phyloP scores from a whole-genome alignment of 1,140 invertebrate genomes.

The Chelonus insularis region DNA sequence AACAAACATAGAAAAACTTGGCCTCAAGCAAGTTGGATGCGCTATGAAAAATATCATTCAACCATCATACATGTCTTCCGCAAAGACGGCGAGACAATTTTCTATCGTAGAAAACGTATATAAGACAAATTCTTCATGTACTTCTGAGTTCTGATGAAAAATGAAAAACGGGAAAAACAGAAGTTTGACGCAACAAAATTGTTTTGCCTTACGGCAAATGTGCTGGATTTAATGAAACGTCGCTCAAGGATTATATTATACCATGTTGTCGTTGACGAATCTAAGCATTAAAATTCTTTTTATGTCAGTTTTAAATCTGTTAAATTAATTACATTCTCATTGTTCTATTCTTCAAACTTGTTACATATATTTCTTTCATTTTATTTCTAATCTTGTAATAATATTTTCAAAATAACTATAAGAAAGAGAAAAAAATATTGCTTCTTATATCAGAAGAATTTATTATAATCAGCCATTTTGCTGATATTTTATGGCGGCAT shows the following conservation, averaged over 20 bases:
- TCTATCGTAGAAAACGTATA: neutral
- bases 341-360: no score
- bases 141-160: neutral
- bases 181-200: constrained; percentile 20
- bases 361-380: neutral
- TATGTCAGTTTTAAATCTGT: no score
- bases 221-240: constrained; percentile 27
- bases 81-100: constrained; percentile 6
- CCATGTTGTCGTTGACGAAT: neutral
- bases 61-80: neutral
- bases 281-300: neutral
- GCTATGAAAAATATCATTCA: constrained; percentile 7
- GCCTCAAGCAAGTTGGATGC: neutral
- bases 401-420: no score
- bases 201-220: constrained; percentile 18
- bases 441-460: no score
- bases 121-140: neutral
- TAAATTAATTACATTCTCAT: no score
- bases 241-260: constrained; percentile 27
- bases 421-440: no score
- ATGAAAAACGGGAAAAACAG: constrained; percentile 6
- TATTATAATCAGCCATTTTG: no score
- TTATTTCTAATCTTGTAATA: neutral
- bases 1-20: neutral
- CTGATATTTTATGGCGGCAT: no score